These are phyloP conservation scores for Mesochorus sp. DNA, from an alignment of 2,888 invertebrate species.

Conservation along the genomic window DNA sequence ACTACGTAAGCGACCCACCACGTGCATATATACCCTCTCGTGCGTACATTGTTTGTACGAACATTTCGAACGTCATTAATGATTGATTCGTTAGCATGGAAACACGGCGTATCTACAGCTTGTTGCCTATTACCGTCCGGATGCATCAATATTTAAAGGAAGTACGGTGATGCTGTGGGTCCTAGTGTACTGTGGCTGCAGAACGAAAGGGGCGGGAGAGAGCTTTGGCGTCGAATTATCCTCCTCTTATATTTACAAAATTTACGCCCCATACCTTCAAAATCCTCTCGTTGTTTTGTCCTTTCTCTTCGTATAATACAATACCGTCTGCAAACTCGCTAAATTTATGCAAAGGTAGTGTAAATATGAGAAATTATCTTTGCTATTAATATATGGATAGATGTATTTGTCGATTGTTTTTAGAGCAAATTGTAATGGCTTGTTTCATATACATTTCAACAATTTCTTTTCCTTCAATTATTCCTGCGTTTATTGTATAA, in stretches of 20 bases:
- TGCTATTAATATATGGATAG: no score
- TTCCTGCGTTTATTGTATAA: no score
- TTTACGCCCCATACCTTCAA: not conserved
- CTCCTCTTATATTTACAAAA: constrained; percentile 7
- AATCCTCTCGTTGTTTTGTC: not conserved
- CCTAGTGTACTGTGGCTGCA: constrained; percentile 1
- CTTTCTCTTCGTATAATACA: constrained; percentile 9
- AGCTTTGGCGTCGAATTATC: constrained; percentile 30
- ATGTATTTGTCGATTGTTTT: no score
- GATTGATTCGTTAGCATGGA: constrained; percentile 61
- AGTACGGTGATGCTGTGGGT: constrained; percentile 45
- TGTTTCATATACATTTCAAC: no score
- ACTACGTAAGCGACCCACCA: constrained; percentile 33
- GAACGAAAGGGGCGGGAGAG: not conserved
- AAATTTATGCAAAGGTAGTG: not conserved
- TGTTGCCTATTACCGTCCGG: constrained; percentile 63
- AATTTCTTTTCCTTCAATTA: no score
- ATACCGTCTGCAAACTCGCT: not conserved
- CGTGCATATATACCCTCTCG: constrained; percentile 19
- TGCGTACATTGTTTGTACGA: constrained; percentile 56
- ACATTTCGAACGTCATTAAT: constrained; percentile 64
- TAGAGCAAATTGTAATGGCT: no score
- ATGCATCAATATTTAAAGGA: constrained; percentile 65
- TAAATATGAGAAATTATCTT: no score
- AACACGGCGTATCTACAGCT: constrained; percentile 55